Base-by-base conservation (phyloP, 2,888 invertebrate genomes). In the Fragum sueziense region DNA sequence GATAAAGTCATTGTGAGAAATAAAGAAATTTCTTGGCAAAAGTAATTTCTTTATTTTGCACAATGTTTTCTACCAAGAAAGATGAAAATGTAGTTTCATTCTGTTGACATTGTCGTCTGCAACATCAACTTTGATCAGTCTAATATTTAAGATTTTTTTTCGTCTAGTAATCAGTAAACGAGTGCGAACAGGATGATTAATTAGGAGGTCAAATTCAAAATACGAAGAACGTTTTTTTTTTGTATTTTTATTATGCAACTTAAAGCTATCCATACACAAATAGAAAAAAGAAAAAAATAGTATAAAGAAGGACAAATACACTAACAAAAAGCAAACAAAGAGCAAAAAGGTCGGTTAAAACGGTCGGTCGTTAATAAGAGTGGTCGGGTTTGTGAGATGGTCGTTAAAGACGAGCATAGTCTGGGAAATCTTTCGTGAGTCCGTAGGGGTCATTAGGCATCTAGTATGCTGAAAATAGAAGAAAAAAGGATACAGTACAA, bases 231-330 rank as follows among this genome's bases (percentile, higher is more conserved):
- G 3, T 57, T 57, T 11, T 27, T 29, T 57, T 57, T 57, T 57
- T 25, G 57, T 57, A 27, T 57, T 57, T 59, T 33, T 61, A 33
- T 52, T 29, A 62, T 33, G 62, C 33, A 74, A 65, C 61, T 61
- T 62, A 52, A 37, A 17, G 37, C 62, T 75, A 70, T 75, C 70
- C 75, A 75, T 75, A 75, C 75, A 75, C 75, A 75, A 75, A 75
- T 62, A 75, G 61, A 62, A 62, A 62, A 37, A 69, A 31, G 41
- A 52, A 68, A 33, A 34, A 62, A 3, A 57, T 27, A 29, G 25
- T 2, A 25, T 27, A 57, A 57, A 22, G 27, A 57, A 29, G 57
- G n/a, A 11, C 41, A 41, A 57, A 57, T 29, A 57, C 57, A 57
- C 9, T 27, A 25, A 57, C 57, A 27, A 57, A 22, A 27, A 57